Conservation (phyloP, 2,113 vertebrate species). For the Romanogobio albipinnatus region DNA sequence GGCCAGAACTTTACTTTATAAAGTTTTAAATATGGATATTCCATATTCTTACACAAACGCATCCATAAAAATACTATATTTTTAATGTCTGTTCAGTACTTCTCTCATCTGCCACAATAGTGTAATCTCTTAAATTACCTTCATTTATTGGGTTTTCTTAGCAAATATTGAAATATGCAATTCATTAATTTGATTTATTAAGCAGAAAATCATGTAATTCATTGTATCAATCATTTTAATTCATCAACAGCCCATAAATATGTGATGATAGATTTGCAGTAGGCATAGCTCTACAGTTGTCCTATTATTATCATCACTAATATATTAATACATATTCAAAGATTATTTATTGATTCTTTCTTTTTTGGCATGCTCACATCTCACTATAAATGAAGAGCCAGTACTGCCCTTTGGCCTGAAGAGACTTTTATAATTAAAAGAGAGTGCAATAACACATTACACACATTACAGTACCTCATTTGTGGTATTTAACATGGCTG, state of each 20-base stretch:
- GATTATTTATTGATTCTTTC: background rate
- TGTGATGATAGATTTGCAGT: background rate
- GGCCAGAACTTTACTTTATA: no score
- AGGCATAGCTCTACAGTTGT: background rate
- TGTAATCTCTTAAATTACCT: background rate
- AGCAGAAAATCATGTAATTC: background rate
- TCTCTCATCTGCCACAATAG: background rate
- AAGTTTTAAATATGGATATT: no score
- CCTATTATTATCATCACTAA: background rate
- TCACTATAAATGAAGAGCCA: slow-evolving; percentile 35
- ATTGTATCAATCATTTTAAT: background rate
- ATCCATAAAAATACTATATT: no score
- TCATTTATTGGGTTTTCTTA: background rate
- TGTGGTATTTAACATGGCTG: slow-evolving; percentile 40
- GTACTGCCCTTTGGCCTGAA: slow-evolving; percentile 46
- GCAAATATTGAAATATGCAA: background rate
- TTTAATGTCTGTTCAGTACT: no score
- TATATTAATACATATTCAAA: background rate
- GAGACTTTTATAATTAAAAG: slow-evolving; percentile 50
- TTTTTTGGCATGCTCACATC: slow-evolving; percentile 16
- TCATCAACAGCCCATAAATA: background rate
- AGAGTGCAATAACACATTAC: slow-evolving; percentile 41
- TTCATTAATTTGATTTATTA: background rate
- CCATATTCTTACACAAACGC: no score
- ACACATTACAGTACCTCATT: slow-evolving; percentile 39